Evolutionary conservation across 2,797 vertebrate genomes (phyloP).

Genomic region (Crossoptilon crossoptilon): DNA sequence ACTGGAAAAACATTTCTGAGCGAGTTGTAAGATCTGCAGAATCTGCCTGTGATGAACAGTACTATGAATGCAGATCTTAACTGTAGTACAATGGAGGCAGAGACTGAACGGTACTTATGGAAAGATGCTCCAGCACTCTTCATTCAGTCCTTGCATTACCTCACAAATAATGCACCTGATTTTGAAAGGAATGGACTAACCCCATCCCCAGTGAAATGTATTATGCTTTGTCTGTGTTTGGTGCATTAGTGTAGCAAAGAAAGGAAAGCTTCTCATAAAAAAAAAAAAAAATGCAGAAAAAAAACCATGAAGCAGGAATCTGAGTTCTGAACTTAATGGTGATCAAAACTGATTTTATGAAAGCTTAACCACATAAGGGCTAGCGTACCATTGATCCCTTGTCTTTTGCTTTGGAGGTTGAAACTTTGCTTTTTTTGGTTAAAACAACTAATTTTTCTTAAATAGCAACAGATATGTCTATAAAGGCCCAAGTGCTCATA

Average conservation of each 20-base stretch:
- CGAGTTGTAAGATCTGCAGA: background rate
- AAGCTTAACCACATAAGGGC: background rate
- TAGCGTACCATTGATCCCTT: background rate
- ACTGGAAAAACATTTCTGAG: too few species aligned
- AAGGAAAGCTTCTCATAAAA: background rate
- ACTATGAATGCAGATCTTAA: too few species aligned
- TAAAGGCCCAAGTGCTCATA: background rate
- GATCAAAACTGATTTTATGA: background rate
- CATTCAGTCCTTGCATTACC: background rate
- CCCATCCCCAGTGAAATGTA: background rate
- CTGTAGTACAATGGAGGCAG: too few species aligned
- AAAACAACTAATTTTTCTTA: background rate
- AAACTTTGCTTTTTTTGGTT: background rate
- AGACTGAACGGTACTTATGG: too few species aligned
- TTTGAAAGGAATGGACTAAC: background rate
- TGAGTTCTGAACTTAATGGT: background rate
- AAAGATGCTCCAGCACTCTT: background rate
- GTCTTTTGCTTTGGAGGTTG: background rate
- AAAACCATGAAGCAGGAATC: background rate
- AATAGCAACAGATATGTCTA: background rate
- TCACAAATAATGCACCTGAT: background rate
- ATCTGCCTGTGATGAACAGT: background rate
- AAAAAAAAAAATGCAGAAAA: background rate
- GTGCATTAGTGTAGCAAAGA: fast-evolving
- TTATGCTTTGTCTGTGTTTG: background rate